Percentiles rank a stretch among this genome's conserved stretches.
Conservation (phyloP, 2,888 invertebrate species). For the Pecten maximus region DNA sequence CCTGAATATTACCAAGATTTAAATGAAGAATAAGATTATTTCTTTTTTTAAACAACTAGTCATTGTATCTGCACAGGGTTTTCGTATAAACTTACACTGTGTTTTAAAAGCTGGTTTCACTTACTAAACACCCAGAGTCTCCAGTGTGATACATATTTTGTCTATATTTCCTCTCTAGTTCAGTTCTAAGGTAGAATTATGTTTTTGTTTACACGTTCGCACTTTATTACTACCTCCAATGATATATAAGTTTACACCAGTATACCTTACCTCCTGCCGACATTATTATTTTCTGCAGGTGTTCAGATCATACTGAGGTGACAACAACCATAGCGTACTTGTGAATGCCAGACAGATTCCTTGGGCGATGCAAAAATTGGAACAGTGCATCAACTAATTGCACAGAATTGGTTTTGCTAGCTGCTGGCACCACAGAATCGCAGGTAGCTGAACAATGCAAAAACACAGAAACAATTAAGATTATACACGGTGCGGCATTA, state of each 20-base stretch:
- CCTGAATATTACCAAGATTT: too few species aligned
- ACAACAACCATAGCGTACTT: not conserved
- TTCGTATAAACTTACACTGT: too few species aligned
- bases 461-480: not conserved
- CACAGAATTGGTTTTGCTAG: not conserved
- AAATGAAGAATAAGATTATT: too few species aligned
- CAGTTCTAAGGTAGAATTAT: too few species aligned
- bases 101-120: too few species aligned
- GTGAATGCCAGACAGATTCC: constrained; percentile 17
- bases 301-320: not conserved
- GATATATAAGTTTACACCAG: not conserved
- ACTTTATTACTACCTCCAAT: not conserved
- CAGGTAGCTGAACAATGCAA: not conserved
- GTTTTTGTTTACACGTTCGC: too few species aligned
- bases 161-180: too few species aligned
- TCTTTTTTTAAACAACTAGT: too few species aligned
- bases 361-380: not conserved
- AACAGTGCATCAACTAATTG: not conserved
- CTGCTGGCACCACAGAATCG: not conserved
- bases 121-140: too few species aligned
- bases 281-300: not conserved
- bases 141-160: too few species aligned
- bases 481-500: not conserved
- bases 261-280: not conserved
- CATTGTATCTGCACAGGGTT: too few species aligned